phyloP scores from a whole-genome alignment of 64 coral and sea anemone species.

The Pocillopora verrucosa region DNA sequence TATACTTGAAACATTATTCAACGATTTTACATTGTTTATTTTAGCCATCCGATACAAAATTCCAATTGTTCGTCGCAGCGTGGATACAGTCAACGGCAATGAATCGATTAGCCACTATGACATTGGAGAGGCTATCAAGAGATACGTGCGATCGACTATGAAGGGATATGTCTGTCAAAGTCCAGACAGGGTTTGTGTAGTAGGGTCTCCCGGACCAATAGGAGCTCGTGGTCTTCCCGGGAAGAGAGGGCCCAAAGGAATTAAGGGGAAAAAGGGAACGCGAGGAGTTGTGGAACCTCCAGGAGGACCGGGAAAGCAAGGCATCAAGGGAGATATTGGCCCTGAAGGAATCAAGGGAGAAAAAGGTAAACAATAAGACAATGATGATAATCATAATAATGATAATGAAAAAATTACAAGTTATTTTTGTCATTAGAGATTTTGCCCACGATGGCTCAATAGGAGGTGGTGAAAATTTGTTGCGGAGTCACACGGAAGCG shows the following conservation, averaged over 20 bases:
- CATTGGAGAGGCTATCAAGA: neutral
- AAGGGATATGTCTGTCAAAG: slow-evolving; percentile 19
- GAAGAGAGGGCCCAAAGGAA: slow-evolving; percentile 13
- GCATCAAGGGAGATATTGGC: slow-evolving; percentile 49
- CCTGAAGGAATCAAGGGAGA: slow-evolving; percentile 32
- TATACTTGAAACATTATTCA: too few species aligned
- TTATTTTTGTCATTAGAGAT: too few species aligned
- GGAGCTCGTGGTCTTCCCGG: slow-evolving; percentile 30
- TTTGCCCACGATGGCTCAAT: too few species aligned
- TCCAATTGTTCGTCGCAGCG: neutral
- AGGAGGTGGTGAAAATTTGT: too few species aligned
- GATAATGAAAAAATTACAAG: too few species aligned
- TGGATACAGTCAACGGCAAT: neutral
- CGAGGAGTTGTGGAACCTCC: slow-evolving; percentile 32
- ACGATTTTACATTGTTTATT: too few species aligned
- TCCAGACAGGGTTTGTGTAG: slow-evolving; percentile 35
- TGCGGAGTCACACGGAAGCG: too few species aligned
- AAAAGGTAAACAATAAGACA: neutral
- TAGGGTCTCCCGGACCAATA: slow-evolving; percentile 37
- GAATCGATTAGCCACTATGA: neutral
- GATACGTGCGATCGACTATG: neutral
- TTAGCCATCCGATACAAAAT: neutral
- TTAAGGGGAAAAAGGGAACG: slow-evolving; percentile 12
- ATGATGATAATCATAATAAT: too few species aligned
- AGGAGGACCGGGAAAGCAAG: slow-evolving; percentile 51